Evolutionary conservation across 2,113 vertebrate species (phyloP), one percentile per base, ranked within the genome.

Genomic region (Xiphophorus hellerii): DNA sequence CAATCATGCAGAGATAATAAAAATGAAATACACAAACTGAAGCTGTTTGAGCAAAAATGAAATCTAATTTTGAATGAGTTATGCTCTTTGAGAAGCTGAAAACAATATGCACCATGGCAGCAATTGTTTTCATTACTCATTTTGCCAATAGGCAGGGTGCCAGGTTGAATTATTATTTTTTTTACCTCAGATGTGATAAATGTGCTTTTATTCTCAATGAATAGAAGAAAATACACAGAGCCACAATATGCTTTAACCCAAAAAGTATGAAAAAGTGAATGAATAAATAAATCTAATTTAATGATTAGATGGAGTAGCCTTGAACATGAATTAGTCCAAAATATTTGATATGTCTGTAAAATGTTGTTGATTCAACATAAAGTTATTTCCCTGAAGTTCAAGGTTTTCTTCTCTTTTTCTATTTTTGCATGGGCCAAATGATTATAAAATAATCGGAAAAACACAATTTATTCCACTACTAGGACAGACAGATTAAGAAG

Each of bases 91-190:
- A 77, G 14, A 74, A 39, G 27, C 14, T 29, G 61, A 30, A 69
- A 61, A 80, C 58, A 58, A 66, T 28, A 60, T 67, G 30, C 63
- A 15, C 51, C 71, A 58, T 35, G 2, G 69, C 54, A 67, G 66
- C 25, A 76, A 76, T 10, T 60, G 30, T 44, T 77, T 76, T 68
- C 6, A 76, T 68, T 42, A 60, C 29, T 42, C 13, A 37, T 77
- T 79, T 60, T 73, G 5, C 27, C 11, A 72, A 65, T 67, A 28
- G 31, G 10, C 5, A 81, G 54, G 14, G 67, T 33, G 51, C 9
- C 17, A 33, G n/a, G n/a, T 28, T 9, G n/a, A 27, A 63, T 62
- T 83, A 1, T 28, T 62, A 8, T 66, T 33, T 73, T 73, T 71
- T 25, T 62, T 27, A 11, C 71, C 8, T 39, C 0, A 70, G 22